These are phyloP conservation scores for Falco biarmicus DNA, from an alignment of 2,797 vertebrate genomes.

Conservation along the genomic window DNA sequence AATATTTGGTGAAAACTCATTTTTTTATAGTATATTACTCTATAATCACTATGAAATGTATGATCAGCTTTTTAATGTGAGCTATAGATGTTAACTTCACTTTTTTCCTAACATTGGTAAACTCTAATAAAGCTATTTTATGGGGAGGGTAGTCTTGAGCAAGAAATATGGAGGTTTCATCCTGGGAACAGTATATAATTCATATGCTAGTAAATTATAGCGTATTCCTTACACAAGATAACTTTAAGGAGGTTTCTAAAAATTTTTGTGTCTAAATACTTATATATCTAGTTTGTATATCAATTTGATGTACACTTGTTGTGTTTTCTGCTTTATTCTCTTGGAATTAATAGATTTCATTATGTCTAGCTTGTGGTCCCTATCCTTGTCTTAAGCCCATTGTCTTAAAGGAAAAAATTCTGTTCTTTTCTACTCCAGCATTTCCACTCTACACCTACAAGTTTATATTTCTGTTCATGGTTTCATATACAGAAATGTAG, in stretches of 20 bases:
- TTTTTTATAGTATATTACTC: slow-evolving; percentile 61
- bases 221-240: slow-evolving; percentile 50
- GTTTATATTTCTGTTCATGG: slow-evolving; percentile 35
- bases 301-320: slow-evolving; percentile 4
- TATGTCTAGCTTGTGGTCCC: slow-evolving; percentile 39
- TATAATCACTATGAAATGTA: slow-evolving; percentile 56
- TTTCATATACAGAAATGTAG: neutral
- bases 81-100: slow-evolving; percentile 33
- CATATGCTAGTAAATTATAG: slow-evolving; percentile 66
- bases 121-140: slow-evolving; percentile 72
- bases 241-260: slow-evolving; percentile 56
- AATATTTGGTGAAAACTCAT: slow-evolving; percentile 51
- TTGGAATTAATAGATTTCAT: slow-evolving; percentile 68
- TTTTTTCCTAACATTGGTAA: slow-evolving; percentile 43
- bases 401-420: slow-evolving; percentile 63
- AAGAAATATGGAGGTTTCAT: slow-evolving; percentile 66
- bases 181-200: slow-evolving; percentile 63
- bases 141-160: slow-evolving; percentile 27
- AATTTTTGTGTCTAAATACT: neutral
- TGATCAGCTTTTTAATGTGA: slow-evolving; percentile 49
- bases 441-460: slow-evolving; percentile 32
- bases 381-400: slow-evolving; percentile 14
- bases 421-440: slow-evolving; percentile 37
- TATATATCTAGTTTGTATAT: slow-evolving; percentile 24
- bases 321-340: slow-evolving; percentile 64